A percentile compares a stretch with the other conserved stretches of the same genome.
Evolutionary conservation across 1,140 invertebrate genomes (phyloP).

Genomic region (Maniola jurtina): DNA sequence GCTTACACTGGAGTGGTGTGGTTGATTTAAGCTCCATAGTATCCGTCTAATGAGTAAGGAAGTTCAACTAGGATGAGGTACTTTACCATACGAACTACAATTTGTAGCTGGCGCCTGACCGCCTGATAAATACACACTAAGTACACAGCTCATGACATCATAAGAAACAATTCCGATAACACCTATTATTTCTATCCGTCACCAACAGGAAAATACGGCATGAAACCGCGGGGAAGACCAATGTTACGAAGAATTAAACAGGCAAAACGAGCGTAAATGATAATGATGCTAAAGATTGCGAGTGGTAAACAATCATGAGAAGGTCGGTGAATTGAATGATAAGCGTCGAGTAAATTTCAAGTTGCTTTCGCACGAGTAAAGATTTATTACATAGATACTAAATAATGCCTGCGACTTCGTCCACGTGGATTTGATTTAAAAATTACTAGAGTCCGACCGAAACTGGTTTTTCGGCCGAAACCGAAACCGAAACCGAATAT

Average conservation of each 20-base stretch:
- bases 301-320: neutral
- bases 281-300: neutral
- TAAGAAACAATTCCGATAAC: neutral
- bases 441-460: too few relatives aligned
- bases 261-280: neutral
- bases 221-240: slow-evolving; percentile 1
- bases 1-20: too few relatives aligned
- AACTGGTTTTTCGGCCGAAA: neutral
- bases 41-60: too few relatives aligned
- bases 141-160: neutral
- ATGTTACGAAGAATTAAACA: neutral
- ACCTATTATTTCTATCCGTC: neutral
- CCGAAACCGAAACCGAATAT: neutral
- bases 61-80: too few relatives aligned
- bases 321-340: slow-evolving; percentile 3
- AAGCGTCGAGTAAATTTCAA: neutral
- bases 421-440: too few relatives aligned
- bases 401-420: too few relatives aligned
- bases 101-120: too few relatives aligned
- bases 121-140: too few relatives aligned
- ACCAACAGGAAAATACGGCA: neutral
- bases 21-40: too few relatives aligned
- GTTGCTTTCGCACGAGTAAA: neutral
- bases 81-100: neutral
- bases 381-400: neutral